Percentiles rank a stretch among this genome's conserved stretches.
Conservation (phyloP, 2,888 invertebrate species). For the Ecdyonurus torrentis region DNA sequence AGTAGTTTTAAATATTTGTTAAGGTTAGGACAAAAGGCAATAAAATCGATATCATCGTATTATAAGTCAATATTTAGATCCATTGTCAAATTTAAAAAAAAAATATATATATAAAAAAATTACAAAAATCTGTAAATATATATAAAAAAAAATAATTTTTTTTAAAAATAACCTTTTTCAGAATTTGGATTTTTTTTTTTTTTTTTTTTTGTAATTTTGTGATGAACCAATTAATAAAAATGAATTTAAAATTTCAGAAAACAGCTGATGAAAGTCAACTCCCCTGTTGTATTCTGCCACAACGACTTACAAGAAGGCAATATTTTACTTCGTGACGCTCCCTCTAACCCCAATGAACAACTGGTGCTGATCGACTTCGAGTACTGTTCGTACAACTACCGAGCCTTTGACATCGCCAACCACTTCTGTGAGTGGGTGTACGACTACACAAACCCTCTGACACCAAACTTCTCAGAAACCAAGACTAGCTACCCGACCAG, state of each 20-base stretch:
- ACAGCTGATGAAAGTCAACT: conserved; percentile 29
- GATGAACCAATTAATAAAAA: not conserved
- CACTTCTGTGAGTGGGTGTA: conserved; percentile 88
- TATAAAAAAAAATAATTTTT: no score
- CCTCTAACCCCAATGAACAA: conserved; percentile 27
- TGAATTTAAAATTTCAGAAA: conserved; percentile 23
- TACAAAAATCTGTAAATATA: no score
- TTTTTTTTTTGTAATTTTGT: conserved; percentile 2
- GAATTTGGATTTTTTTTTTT: no score
- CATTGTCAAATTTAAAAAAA: no score
- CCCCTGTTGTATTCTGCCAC: conserved; percentile 84
- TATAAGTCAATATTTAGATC: no score
- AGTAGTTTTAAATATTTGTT: no score
- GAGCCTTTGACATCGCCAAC: conserved; percentile 87
- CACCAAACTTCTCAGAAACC: conserved; percentile 59
- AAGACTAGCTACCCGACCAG: conserved; percentile 52
- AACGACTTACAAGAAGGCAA: conserved; percentile 89
- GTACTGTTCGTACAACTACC: conserved; percentile 87
- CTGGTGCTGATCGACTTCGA: conserved; percentile 82
- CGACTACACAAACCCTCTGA: conserved; percentile 62
- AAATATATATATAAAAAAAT: no score
- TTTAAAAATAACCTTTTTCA: no score
- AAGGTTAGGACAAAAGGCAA: no score
- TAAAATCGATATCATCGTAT: no score
- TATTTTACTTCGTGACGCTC: conserved; percentile 31